These are phyloP conservation scores for Drosophila fulvimacula DNA, from an alignment of 2,888 invertebrate genomes.

Conservation along the genomic window DNA sequence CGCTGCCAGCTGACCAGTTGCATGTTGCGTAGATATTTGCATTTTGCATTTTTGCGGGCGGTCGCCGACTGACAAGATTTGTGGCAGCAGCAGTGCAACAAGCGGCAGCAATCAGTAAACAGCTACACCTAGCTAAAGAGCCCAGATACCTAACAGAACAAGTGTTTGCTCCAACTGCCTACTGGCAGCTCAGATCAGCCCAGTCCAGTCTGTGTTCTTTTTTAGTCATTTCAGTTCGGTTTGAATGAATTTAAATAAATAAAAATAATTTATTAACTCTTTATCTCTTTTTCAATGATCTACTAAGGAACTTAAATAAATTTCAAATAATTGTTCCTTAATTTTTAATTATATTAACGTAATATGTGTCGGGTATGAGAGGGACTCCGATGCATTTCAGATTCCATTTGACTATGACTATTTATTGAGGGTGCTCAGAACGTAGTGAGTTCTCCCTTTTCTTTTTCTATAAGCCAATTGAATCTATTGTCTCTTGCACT, in stretches of 20 bases:
- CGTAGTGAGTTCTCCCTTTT: too few species aligned
- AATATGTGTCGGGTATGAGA: too few species aligned
- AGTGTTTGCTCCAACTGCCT: constrained; percentile 40
- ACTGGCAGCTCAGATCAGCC: neutral
- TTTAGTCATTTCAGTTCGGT: constrained; percentile 15
- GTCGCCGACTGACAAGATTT: constrained; percentile 68
- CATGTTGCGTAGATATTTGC: constrained; percentile 76
- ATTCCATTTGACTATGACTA: too few species aligned
- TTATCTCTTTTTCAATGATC: neutral
- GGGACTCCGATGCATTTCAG: too few species aligned
- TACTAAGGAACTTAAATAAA: neutral
- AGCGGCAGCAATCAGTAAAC: constrained; percentile 49
- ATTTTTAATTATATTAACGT: too few species aligned
- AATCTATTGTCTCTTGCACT: too few species aligned
- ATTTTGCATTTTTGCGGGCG: constrained; percentile 69
- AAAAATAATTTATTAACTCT: neutral
- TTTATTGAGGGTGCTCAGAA: too few species aligned
- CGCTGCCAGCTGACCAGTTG: constrained; percentile 45
- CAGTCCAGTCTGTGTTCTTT: neutral
- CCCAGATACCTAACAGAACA: constrained; percentile 17
- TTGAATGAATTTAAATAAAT: neutral
- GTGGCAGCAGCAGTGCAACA: constrained; percentile 55
- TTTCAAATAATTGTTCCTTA: neutral
- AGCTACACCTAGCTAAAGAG: constrained; percentile 17
- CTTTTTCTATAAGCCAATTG: too few species aligned